phyloP scores from a whole-genome alignment of 2,113 vertebrate genomes.

The Pachypanchax playfairii region DNA sequence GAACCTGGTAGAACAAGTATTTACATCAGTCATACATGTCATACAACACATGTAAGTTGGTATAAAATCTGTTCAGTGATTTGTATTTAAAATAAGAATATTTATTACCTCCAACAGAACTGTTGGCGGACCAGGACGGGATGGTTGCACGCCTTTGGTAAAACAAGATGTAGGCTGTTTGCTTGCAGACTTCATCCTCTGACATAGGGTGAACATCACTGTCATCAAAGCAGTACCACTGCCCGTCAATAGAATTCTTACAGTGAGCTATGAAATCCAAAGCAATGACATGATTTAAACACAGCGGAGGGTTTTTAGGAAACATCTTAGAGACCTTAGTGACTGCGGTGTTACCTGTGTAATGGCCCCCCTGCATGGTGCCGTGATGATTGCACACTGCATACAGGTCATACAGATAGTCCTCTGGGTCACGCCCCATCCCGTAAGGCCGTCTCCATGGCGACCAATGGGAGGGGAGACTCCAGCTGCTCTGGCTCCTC shows the following conservation, averaged over 20 bases:
- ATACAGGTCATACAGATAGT: slow-evolving; percentile 95
- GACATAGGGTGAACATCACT: slow-evolving; percentile 91
- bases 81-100: neutral
- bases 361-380: slow-evolving; percentile 97
- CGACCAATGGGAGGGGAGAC: slow-evolving; percentile 93
- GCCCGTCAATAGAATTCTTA: slow-evolving; percentile 97
- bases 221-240: slow-evolving; percentile 99
- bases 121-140: slow-evolving; percentile 97
- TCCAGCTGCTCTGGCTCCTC: slow-evolving; percentile 97
- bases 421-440: slow-evolving; percentile 91
- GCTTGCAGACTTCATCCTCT: slow-evolving; percentile 94
- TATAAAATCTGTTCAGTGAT: neutral
- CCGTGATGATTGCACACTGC: slow-evolving; percentile 98
- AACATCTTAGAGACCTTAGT: neutral
- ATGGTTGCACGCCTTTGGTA: slow-evolving; percentile 94
- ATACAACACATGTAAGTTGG: neutral
- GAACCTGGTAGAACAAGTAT: neutral
- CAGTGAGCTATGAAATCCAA: slow-evolving; percentile 84
- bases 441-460: slow-evolving; percentile 94
- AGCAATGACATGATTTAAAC: neutral
- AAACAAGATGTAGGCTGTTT: slow-evolving; percentile 94
- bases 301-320: neutral
- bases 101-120: slow-evolving; percentile 91
- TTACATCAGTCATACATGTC: no score
- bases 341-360: slow-evolving; percentile 83